Evolutionary conservation across 2,113 vertebrate genomes (phyloP), one percentile per base, ranked within the genome.

Genomic region (Struthio camelus): DNA sequence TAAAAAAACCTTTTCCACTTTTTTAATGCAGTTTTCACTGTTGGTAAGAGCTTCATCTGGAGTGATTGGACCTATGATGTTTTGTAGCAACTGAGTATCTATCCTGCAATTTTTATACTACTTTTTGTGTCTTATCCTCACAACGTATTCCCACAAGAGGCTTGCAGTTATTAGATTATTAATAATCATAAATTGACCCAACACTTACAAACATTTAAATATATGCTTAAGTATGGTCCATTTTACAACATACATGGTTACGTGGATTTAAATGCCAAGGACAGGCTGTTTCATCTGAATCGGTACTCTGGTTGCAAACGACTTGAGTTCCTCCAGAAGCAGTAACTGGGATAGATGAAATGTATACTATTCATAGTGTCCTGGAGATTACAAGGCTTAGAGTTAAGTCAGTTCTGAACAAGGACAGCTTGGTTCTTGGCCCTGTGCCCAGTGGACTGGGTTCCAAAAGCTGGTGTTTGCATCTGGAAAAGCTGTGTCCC

Each of bases 281-380:
- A 7, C 36, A 64, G 48, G 14, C n/a, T 24, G 8, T 59, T 61
- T 53, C 50, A 34, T 36, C 62, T 48, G 71, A 36, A 14, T 46
- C 58, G 67, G 13, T 32, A 3, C 30, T 11, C 30, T 51, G 73
- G 13, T 61, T 67, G 70, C 44, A 16, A 3, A 20, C 32, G 61
- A 3, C 67, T 46, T 59, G 53, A 64, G 59, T 72, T 91, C 12
- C 12, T 64, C 11, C 24, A 19, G 36, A 34, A 38, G 40, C 44
- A 34, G 38, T 6, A 24, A 66, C 40, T 80, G 51, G 36, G 73
- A 12, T 34, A 75, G 44, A 8, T 2, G 13, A 22, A 38, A 34
- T 3, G 9, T 30, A 1, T 25, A 0, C 20, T n/a, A 5, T 42
- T 61, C 40, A 4, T 6, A 0, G 19, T 27, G 72, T 10, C 50